Percentiles rank a stretch among this genome's conserved stretches.
Conservation (phyloP, 2,113 vertebrate species). For the Mungos mungo region DNA sequence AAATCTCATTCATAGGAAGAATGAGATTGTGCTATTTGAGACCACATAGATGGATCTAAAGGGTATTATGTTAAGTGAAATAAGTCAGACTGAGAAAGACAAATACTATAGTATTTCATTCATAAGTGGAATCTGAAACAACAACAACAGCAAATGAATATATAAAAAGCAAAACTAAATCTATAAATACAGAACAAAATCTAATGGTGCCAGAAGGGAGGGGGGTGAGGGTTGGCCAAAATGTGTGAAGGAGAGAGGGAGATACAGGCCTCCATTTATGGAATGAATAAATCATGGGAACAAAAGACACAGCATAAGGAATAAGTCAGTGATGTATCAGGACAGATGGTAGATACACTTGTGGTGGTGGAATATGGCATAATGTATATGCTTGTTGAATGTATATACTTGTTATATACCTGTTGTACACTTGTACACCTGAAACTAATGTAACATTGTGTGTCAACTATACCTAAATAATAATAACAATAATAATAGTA, state of each 20-base stretch:
- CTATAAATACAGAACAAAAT: not conserved
- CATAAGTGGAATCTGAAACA: not conserved
- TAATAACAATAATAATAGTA: not conserved
- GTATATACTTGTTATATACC: not conserved
- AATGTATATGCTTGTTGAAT: no score
- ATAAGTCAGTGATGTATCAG: not conserved
- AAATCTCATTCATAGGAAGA: not conserved
- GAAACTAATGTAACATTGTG: not conserved
- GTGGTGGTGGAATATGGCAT: not conserved
- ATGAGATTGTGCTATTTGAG: not conserved
- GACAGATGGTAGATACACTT: not conserved
- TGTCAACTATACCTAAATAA: not conserved
- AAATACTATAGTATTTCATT: not conserved
- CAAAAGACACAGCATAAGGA: not conserved
- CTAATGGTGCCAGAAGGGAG: not conserved
- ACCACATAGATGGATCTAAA: not conserved
- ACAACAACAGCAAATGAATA: not conserved
- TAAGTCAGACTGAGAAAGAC: not conserved
- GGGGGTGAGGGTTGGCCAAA: not conserved
- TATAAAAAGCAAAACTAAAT: not conserved
- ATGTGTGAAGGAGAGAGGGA: not conserved
- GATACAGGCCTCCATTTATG: not conserved
- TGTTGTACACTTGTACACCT: not conserved
- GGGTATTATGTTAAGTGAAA: not conserved
- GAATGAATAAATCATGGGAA: not conserved